Evolutionary conservation across 2,797 vertebrate genomes (phyloP).

Genomic region (Accipiter fasciatus): DNA sequence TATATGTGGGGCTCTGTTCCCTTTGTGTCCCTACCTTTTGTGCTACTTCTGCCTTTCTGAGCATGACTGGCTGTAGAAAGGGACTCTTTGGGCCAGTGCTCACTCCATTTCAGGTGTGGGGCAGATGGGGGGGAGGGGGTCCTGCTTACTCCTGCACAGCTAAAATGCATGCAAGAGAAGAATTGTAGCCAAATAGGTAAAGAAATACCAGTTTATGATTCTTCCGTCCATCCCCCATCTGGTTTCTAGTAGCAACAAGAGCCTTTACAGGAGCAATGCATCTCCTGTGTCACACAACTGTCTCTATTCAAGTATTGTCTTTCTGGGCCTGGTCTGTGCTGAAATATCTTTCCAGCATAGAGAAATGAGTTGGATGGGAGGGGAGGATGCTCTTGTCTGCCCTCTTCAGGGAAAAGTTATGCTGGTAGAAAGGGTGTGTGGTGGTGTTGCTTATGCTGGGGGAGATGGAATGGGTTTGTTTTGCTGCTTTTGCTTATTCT

Average conservation of each 20-base stretch:
- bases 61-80: background rate
- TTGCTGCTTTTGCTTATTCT: background rate
- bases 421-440: background rate
- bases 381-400: background rate
- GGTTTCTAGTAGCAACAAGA: constrained; percentile 67
- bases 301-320: background rate
- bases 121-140: rapidly evolving
- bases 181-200: background rate
- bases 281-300: background rate
- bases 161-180: background rate
- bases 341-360: background rate
- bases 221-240: background rate
- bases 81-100: background rate
- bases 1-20: background rate
- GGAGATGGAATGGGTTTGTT: background rate
- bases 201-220: background rate
- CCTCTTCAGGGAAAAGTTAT: background rate
- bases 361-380: background rate
- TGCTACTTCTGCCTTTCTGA: background rate
- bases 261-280: constrained; percentile 13
- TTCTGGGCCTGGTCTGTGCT: background rate
- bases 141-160: background rate
- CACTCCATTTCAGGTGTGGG: background rate
- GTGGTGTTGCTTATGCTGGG: background rate
- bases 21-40: background rate